Conservation (phyloP, 2,797 vertebrate genomes). For the Parotocinclus haroldoi region DNA sequence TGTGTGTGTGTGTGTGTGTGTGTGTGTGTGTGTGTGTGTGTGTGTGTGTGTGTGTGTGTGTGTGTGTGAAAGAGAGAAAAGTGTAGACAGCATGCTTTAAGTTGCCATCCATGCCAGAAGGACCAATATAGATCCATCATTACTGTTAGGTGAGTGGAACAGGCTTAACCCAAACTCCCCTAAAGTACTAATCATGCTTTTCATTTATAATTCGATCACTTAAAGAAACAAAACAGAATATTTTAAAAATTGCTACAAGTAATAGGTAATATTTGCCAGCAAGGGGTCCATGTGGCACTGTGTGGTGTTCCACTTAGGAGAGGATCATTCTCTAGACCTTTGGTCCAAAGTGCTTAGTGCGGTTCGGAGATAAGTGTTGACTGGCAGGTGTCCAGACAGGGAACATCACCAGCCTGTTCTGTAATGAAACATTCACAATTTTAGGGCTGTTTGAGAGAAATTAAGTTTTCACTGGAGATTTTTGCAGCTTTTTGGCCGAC, state of each 20-base stretch:
- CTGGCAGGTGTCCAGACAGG: slow-evolving; percentile 66
- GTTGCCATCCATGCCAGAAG: slow-evolving; percentile 33
- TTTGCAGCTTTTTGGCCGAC: too few relatives aligned
- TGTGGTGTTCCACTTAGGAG: not conserved
- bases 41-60: slow-evolving; percentile 33
- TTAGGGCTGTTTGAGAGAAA: too few relatives aligned
- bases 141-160: slow-evolving; percentile 47
- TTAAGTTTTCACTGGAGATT: too few relatives aligned
- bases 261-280: not conserved
- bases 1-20: too few relatives aligned
- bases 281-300: slow-evolving; percentile 4
- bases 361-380: slow-evolving; percentile 18
- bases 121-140: slow-evolving; percentile 47
- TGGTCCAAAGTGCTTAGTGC: slow-evolving; percentile 69
- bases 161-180: slow-evolving; percentile 37
- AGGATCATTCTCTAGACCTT: slow-evolving; percentile 56
- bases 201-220: too few relatives aligned
- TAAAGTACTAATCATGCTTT: slow-evolving; percentile 1
- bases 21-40: slow-evolving; percentile 42
- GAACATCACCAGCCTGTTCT: slow-evolving; percentile 75
- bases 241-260: too few relatives aligned
- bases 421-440: slow-evolving; percentile 51
- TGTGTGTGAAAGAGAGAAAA: slow-evolving; percentile 27
- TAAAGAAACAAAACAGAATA: too few relatives aligned
- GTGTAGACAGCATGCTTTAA: slow-evolving; percentile 42